Evolutionary conservation across 2,113 vertebrate species (phyloP).

Genomic region (Poeciliopsis turrubarensis): DNA sequence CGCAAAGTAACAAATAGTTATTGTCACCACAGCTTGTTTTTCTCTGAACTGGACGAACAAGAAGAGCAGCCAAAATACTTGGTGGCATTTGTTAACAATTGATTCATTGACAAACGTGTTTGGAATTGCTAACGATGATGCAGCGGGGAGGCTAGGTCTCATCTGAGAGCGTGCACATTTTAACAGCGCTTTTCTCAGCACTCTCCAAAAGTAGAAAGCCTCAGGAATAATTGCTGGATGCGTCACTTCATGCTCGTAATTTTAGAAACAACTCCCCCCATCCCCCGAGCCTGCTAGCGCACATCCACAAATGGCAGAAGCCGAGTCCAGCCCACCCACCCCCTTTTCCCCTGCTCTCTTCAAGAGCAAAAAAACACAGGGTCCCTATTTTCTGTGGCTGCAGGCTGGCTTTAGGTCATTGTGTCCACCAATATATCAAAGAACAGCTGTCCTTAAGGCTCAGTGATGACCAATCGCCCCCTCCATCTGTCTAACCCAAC

Average conservation of each 20-base stretch:
- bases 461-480: constrained; percentile 81
- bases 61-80: constrained; percentile 42
- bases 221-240: constrained; percentile 73
- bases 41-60: constrained; percentile 30
- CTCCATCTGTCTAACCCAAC: constrained; percentile 80
- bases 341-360: constrained; percentile 45
- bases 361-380: constrained; percentile 71
- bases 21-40: constrained; percentile 38
- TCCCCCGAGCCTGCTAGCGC: constrained; percentile 69
- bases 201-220: constrained; percentile 58
- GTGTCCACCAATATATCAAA: constrained; percentile 87
- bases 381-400: constrained; percentile 83
- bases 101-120: constrained; percentile 68
- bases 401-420: constrained; percentile 84
- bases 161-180: constrained; percentile 37
- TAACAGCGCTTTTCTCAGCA: constrained; percentile 49
- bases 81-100: constrained; percentile 64
- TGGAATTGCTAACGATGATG: constrained; percentile 63
- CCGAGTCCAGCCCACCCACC: constrained; percentile 15
- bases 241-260: constrained; percentile 78
- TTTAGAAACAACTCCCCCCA: constrained; percentile 77
- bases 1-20: constrained; percentile 1
- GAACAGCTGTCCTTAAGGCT: constrained; percentile 83
- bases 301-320: constrained; percentile 79
- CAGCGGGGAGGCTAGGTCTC: constrained; percentile 45